These are phyloP conservation scores for Bruchidius siliquastri DNA, from an alignment of 2,888 invertebrate species.

Conservation along the genomic window DNA sequence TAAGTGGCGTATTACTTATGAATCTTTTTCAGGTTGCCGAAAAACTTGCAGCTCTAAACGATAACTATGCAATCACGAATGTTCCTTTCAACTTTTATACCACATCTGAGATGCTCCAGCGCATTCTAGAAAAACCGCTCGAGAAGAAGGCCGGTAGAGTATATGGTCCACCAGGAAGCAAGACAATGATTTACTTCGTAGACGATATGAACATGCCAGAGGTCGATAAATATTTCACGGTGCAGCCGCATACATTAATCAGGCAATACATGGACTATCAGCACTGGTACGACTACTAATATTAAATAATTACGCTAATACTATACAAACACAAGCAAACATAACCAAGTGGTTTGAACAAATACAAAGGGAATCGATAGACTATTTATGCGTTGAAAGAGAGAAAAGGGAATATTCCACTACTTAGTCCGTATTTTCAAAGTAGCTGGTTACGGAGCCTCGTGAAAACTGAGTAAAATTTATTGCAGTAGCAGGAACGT, in stretches of 20 bases:
- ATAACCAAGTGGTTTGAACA: too few species aligned
- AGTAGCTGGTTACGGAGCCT: too few species aligned
- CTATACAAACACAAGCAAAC: too few species aligned
- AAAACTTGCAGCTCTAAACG: slow-evolving; percentile 68
- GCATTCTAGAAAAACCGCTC: slow-evolving; percentile 81
- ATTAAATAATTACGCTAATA: too few species aligned
- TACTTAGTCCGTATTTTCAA: too few species aligned
- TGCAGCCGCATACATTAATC: slow-evolving; percentile 90
- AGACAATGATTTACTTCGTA: slow-evolving; percentile 87
- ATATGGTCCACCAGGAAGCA: slow-evolving; percentile 90
- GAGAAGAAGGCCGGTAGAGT: slow-evolving; percentile 94
- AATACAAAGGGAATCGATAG: too few species aligned
- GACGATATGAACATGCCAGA: slow-evolving; percentile 98
- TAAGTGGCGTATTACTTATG: too few species aligned
- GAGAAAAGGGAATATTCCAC: too few species aligned
- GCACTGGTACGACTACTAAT: slow-evolving; percentile 72
- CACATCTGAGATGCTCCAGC: slow-evolving; percentile 86
- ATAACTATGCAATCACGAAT: slow-evolving; percentile 77
- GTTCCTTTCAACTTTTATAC: slow-evolving; percentile 95
- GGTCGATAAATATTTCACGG: slow-evolving; percentile 90
- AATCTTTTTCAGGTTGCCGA: slow-evolving; percentile 52
- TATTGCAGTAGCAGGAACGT: too few species aligned
- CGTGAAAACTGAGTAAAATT: too few species aligned
- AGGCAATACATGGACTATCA: slow-evolving; percentile 90
- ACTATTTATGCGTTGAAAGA: too few species aligned